Percentiles rank a stretch among this genome's conserved stretches.
Conservation (phyloP, 2,888 invertebrate genomes). For the Apamea monoglypha region DNA sequence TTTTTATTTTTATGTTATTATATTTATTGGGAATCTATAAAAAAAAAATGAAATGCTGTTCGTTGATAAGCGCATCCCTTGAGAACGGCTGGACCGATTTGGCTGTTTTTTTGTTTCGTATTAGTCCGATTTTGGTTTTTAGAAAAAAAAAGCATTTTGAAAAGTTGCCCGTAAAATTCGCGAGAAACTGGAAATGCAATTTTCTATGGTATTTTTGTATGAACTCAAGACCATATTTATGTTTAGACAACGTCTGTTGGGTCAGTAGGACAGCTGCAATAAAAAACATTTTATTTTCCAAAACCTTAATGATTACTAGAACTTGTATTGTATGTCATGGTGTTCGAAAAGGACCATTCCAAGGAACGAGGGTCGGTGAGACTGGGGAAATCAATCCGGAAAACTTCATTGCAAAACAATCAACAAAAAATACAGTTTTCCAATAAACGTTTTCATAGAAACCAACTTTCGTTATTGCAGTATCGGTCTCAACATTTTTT, state of each 20-base stretch:
- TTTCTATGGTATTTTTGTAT: background rate
- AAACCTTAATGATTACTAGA: background rate
- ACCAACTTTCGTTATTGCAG: slow-evolving; percentile 13
- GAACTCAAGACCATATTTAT: background rate
- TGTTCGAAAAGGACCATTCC: background rate
- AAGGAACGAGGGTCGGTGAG: background rate
- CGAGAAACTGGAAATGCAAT: background rate
- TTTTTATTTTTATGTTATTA: too few species aligned
- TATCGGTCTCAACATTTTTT: slow-evolving; percentile 35
- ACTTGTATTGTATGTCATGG: background rate
- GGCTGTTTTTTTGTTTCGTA: background rate
- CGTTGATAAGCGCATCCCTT: background rate
- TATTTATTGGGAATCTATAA: background rate
- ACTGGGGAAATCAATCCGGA: background rate
- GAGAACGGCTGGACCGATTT: background rate
- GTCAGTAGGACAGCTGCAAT: background rate
- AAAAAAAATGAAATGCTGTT: background rate
- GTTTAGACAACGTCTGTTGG: background rate
- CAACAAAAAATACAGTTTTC: slow-evolving; percentile 14
- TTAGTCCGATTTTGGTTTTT: background rate
- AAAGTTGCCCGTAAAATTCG: background rate
- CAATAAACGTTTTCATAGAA: slow-evolving; percentile 3
- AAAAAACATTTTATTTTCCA: background rate
- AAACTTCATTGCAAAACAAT: slow-evolving; percentile 13
- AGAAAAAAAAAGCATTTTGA: background rate